Percentiles rank a stretch among this genome's conserved stretches.
These are phyloP conservation scores for Disparrhopalites patrizii DNA, from an alignment of 2,888 invertebrate genomes.

Conservation along the genomic window DNA sequence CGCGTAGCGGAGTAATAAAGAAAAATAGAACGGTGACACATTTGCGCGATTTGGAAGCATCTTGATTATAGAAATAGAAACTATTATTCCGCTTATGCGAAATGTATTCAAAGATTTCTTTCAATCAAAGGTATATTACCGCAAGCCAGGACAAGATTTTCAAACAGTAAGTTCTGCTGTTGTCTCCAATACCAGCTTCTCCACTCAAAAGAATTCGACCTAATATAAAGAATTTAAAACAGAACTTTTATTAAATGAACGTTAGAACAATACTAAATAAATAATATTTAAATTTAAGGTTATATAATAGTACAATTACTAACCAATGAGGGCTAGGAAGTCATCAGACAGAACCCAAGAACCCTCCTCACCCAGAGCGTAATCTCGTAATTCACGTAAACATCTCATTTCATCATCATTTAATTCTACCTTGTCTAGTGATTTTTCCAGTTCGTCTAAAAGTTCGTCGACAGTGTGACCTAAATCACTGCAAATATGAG, in stretches of 20 bases:
- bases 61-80: too few species aligned
- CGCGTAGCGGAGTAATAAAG: too few species aligned
- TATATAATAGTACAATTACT: constrained; percentile 44
- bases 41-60: too few species aligned
- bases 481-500: constrained; percentile 35
- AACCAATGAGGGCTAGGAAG: constrained; percentile 76
- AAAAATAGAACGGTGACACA: too few species aligned
- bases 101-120: too few species aligned
- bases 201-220: constrained; percentile 43
- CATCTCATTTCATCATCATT: constrained; percentile 70
- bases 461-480: constrained; percentile 58
- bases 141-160: constrained; percentile 72
- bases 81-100: too few species aligned
- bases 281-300: too few species aligned
- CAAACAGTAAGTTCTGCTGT: constrained; percentile 63
- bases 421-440: constrained; percentile 65
- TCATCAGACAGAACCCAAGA: constrained; percentile 89
- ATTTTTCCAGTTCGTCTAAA: constrained; percentile 65
- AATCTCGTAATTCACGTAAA: constrained; percentile 78
- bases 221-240: neutral
- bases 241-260: too few species aligned
- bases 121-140: constrained; percentile 51
- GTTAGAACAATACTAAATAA: too few species aligned
- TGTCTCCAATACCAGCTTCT: constrained; percentile 50
- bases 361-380: constrained; percentile 82